Evolutionary conservation across 2,888 invertebrate species (phyloP).

Genomic region (Acleris holmiana): DNA sequence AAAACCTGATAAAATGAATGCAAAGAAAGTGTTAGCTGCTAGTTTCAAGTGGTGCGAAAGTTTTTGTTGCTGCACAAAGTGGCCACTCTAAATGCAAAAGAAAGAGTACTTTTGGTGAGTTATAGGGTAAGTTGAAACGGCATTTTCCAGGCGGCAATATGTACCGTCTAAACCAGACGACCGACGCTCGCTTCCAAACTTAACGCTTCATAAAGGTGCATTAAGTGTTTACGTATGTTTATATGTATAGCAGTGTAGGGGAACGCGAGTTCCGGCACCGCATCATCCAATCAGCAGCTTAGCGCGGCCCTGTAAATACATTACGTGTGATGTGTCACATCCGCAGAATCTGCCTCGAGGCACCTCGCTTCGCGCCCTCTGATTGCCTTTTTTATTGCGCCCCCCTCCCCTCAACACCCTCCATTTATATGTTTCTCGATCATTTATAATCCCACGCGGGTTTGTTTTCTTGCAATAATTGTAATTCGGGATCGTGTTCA

Average conservation of each 20-base stretch:
- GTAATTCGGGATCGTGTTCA: conserved; percentile 11
- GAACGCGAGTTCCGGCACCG: conserved; percentile 47
- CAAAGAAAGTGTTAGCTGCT: background rate
- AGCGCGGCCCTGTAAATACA: conserved; percentile 54
- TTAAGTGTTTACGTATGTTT: conserved; percentile 21
- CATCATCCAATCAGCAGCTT: conserved; percentile 60
- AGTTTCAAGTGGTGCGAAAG: background rate
- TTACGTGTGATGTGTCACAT: conserved; percentile 54
- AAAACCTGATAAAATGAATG: conserved; percentile 8
- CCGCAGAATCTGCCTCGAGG: conserved; percentile 50
- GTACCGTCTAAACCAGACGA: conserved; percentile 32
- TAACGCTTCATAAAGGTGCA: conserved; percentile 29
- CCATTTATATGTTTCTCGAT: conserved; percentile 41
- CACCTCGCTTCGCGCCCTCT: conserved; percentile 41
- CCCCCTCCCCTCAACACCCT: conserved; percentile 44
- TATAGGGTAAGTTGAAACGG: conserved; percentile 39
- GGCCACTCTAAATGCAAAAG: conserved; percentile 35
- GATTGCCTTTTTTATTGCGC: conserved; percentile 67
- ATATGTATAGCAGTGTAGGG: conserved; percentile 33
- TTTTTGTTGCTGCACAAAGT: conserved; percentile 12
- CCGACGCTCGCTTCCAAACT: conserved; percentile 35
- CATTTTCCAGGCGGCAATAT: conserved; percentile 39
- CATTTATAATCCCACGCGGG: conserved; percentile 34
- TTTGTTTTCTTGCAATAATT: conserved; percentile 33
- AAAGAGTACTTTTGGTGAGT: conserved; percentile 19